Evolutionary conservation across 1,140 invertebrate genomes (phyloP), one percentile per base, ranked within the genome.

Genomic region (Mizuhopecten yessoensis): DNA sequence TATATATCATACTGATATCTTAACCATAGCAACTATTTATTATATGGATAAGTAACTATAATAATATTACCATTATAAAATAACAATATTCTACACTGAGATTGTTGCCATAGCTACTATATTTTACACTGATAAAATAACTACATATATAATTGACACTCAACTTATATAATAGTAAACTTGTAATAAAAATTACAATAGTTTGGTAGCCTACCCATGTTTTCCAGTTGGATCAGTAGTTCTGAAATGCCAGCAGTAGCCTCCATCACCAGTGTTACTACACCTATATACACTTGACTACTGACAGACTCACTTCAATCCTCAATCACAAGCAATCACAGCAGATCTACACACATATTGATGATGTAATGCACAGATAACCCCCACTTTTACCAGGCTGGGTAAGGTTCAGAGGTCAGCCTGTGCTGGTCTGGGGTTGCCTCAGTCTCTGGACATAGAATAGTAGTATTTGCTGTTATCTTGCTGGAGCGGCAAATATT

Each of bases 341-440:
- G 57, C 57, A 75, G 57, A 75, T 29, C 57, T 75, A n/a, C 57
- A 75, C 57, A 11, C 57, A 75, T 75, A 75, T 75, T 29, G 57
- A 75, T 75, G 57, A 75, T 75, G 57, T 75, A 75, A 75, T 75
- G 57, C 57, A 29, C 57, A 75, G 57, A 75, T 75, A 75, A 75
- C 57, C 57, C n/a, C 57, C 57, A 75, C 57, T 29, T 75, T 29
- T n/a, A 29, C n/a, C 57, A 29, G 23, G 1, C n/a, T 75, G 57
- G 57, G n/a, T 29, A n/a, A 23, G 7, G 15, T 23, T 29, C 57
- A 75, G 11, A 75, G 57, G 57, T 75, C 57, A 75, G 29, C n/a
- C 29, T 23, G 57, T 17, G 57, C 57, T 75, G 57, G 11, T 29
- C 42, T 45, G 17, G 17, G 17, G 9, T 10, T 45, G 17, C 17